Conservation (phyloP, 2,113 vertebrate genomes). For the Apodemus sylvaticus region DNA sequence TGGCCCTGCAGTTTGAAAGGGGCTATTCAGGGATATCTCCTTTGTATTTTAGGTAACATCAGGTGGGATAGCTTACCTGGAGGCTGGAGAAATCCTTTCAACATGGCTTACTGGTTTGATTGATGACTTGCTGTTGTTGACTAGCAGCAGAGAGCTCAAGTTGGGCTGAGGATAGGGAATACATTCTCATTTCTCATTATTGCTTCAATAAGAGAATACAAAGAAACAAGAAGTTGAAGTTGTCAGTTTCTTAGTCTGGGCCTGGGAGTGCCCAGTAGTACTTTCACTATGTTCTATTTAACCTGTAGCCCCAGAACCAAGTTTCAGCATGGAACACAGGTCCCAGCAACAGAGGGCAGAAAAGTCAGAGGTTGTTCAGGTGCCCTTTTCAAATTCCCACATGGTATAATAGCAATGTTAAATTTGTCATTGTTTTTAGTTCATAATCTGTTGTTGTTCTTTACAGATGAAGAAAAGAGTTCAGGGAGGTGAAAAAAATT, state of each 20-base stretch:
- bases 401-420: neutral
- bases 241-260: neutral
- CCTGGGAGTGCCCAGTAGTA: neutral
- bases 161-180: neutral
- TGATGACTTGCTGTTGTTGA: neutral
- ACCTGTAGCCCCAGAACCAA: neutral
- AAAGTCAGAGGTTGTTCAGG: neutral
- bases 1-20: neutral
- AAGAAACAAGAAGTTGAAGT: slow-evolving; percentile 30
- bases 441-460: neutral
- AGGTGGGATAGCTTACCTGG: neutral
- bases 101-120: neutral
- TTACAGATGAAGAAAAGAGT: neutral
- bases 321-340: neutral
- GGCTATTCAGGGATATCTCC: neutral
- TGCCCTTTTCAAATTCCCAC: neutral
- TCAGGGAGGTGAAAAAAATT: slow-evolving; percentile 25
- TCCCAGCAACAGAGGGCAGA: neutral
- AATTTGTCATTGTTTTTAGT: neutral
- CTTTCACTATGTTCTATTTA: neutral
- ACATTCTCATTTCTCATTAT: neutral
- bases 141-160: neutral
- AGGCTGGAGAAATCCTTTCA: slow-evolving; percentile 3
- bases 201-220: neutral
- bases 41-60: neutral